A percentile compares a stretch with the other conserved stretches of the same genome.
These are phyloP conservation scores for Dromococcyx pavoninus DNA, from an alignment of 2,797 vertebrate genomes.

Conservation along the genomic window DNA sequence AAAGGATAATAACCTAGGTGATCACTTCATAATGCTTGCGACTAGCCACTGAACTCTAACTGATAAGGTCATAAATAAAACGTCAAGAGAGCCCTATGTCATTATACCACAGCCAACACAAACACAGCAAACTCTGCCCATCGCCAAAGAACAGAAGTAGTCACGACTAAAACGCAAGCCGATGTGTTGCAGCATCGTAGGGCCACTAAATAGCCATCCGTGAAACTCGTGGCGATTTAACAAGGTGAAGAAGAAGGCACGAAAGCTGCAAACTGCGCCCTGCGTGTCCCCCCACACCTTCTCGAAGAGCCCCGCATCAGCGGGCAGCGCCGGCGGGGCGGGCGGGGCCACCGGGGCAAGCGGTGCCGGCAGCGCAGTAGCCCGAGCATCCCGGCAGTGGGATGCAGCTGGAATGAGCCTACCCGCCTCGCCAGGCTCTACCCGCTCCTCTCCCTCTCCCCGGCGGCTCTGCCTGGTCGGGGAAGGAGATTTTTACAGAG, in stretches of 20 bases:
- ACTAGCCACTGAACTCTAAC: slow-evolving; percentile 83
- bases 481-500: neutral
- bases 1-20: slow-evolving; percentile 77
- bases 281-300: slow-evolving; percentile 77
- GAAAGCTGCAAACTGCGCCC: slow-evolving; percentile 90
- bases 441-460: neutral
- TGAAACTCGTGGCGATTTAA: slow-evolving; percentile 93
- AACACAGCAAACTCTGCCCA: slow-evolving; percentile 78
- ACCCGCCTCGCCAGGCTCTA: neutral
- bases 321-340: neutral
- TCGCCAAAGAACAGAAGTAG: slow-evolving; percentile 80
- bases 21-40: slow-evolving; percentile 82
- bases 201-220: slow-evolving; percentile 99
- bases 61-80: slow-evolving; percentile 82
- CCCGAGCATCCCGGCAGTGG: too few species aligned
- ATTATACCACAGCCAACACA: slow-evolving; percentile 77
- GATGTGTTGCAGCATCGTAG: slow-evolving; percentile 99
- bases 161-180: slow-evolving; percentile 88
- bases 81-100: slow-evolving; percentile 81
- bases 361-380: neutral
- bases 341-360: neutral
- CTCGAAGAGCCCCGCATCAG: too few species aligned
- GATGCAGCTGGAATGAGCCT: too few species aligned
- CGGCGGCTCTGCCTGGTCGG: neutral
- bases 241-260: slow-evolving; percentile 96